phyloP scores from a whole-genome alignment of 2,888 invertebrate species.

The Didymodactylos carnosus region DNA sequence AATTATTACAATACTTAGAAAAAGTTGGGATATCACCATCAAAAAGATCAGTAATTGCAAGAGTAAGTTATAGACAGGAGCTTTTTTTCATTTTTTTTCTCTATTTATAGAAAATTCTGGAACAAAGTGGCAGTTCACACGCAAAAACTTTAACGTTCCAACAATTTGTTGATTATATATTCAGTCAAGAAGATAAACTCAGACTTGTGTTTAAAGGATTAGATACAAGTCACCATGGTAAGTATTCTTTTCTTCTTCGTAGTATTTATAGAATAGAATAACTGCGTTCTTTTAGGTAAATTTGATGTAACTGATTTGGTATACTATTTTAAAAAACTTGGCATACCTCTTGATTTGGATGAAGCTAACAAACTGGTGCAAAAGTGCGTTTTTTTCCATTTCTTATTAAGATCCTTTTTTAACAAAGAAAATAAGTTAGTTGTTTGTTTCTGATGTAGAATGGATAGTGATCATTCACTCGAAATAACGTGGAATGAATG shows the following conservation, averaged over 20 bases:
- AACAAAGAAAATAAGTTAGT: neutral
- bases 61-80: neutral
- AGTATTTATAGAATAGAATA: neutral
- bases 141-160: neutral
- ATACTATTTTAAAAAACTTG: neutral
- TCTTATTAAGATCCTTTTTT: too few species aligned
- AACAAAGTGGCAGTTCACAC: neutral
- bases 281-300: neutral
- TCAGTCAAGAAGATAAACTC: neutral
- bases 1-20: neutral
- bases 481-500: neutral
- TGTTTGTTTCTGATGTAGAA: neutral
- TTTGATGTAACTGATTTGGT: neutral
- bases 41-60: neutral
- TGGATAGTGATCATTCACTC: neutral
- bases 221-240: neutral
- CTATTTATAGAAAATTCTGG: neutral
- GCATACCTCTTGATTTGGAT: neutral
- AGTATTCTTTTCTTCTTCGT: neutral
- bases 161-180: neutral
- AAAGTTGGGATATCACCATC: neutral
- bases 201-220: neutral
- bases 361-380: neutral
- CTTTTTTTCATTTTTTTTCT: neutral
- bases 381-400: neutral